Evolutionary conservation across 2,888 invertebrate species (phyloP), one percentile per base, ranked within the genome.

Genomic region (Perithous albicinctus): DNA sequence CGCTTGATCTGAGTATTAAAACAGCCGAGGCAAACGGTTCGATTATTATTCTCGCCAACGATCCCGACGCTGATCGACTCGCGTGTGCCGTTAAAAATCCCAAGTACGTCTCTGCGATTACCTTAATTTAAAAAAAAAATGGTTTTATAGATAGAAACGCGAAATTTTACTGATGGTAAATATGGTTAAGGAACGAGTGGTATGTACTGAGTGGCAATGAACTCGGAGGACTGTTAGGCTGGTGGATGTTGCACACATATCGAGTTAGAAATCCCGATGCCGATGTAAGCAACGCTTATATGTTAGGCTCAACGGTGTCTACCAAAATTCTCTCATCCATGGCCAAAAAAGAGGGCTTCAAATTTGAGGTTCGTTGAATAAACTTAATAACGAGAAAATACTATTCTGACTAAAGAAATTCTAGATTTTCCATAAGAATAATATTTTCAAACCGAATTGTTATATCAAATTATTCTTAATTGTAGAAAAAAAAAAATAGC

Each of bases 201-300:
- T 96, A 96, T 86, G 95, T 98, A 23, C 99, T 99, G 92, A 96
- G 95, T 41, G 99, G 99, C 41, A 99, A 99, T 91, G 99, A 99
- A 93, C 94, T 98, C 88, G 99, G 99, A 0, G 96, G 98, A 0
- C 93, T 99, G 1, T 93, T 99, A 0, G 99, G 98, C 8, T 99
- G 98, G 98, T 99, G 99, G 99, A 93, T 96, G 79, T 93, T 98
- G 85, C 93, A 95, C 66, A 94, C 95, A 70, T 94, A 95, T 89
- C 93, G 93, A 88, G 92, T 93, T 15, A 91, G 93, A 54, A 89
- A 94, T 85, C 94, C 94, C 0, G 91, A 93, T 10, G 90, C 88
- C 10, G 91, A 94, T 70, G 87, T 94, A 0, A 91, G 92, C 0
- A 95, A 98, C 82, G 95, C 96, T 35, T 98, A 97, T 91, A 96